These are phyloP conservation scores for Enteromius treurensis DNA, from an alignment of 2,797 vertebrate genomes.

Conservation along the genomic window DNA sequence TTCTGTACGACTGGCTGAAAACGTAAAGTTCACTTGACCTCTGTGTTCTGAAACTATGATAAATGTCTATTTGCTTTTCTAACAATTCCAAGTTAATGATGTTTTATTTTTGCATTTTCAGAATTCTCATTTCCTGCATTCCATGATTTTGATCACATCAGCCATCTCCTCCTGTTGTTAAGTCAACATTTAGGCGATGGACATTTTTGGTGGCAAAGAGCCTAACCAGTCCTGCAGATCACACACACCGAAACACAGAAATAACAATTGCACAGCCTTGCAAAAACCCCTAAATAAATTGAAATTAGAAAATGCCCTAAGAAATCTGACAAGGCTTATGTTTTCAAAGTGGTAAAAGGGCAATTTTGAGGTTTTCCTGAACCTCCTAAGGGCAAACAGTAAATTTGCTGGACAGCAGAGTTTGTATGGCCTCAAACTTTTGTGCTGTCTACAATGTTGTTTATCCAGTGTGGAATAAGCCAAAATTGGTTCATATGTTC, in stretches of 20 bases:
- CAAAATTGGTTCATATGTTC: no score
- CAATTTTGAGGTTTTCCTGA: neutral
- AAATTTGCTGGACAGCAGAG: constrained; percentile 1
- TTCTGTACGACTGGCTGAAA: neutral
- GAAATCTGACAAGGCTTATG: neutral
- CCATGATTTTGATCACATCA: constrained; percentile 66
- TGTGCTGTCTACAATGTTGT: constrained; percentile 29
- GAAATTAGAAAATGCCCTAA: constrained; percentile 14
- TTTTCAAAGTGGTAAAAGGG: neutral
- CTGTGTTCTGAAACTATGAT: constrained; percentile 61
- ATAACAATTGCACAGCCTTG: constrained; percentile 1
- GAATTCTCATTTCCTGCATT: constrained; percentile 76
- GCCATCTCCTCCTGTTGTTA: constrained; percentile 63
- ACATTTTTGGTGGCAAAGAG: constrained; percentile 74
- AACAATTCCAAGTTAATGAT: constrained; percentile 67
- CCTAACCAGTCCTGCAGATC: constrained; percentile 55
- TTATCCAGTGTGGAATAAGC: neutral
- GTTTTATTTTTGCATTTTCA: constrained; percentile 64
- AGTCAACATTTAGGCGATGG: constrained; percentile 68
- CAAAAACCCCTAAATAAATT: constrained; percentile 22
- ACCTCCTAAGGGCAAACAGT: neutral
- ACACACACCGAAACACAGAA: constrained; percentile 22
- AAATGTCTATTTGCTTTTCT: constrained; percentile 71
- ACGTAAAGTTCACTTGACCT: constrained; percentile 59
- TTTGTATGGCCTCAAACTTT: constrained; percentile 34